Evolutionary conservation across 2,797 vertebrate species (phyloP), one percentile per base, ranked within the genome.

Genomic region (Crypturellus tataupa): DNA sequence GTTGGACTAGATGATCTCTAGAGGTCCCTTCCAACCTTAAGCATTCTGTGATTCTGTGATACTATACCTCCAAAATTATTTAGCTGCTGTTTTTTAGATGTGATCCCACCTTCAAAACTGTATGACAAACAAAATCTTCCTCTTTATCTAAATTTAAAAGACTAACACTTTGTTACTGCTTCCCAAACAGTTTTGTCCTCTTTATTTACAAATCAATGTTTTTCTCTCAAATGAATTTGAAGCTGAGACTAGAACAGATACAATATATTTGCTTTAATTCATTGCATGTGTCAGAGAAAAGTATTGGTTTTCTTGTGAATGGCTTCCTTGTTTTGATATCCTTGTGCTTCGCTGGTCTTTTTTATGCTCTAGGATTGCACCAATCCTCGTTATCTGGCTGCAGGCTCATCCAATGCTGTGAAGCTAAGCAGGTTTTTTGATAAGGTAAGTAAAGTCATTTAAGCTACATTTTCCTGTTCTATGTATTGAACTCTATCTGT

Each of bases 371-470:
- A 99, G 99, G 99, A 99, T 94, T 99, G 98, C 96, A 99, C 99
- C 90, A 99, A 98, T 97, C 98, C 99, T 10, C 98, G 99, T 17
- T 99, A 99, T 93, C 97, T 99, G 53, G 99, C 99, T 91, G 99
- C 99, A 83, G 99, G 99, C 49, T 99, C 99, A 27, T 99, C 99
- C 85, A 99, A 99, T 88, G 99, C 99, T 87, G 99, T 99, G 94
- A 99, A 99, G 96, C 98, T 99, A 29, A 99, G 99, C 97, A 98
- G 99, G 85, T 99, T 99, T 96, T 99, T 99, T 98, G 99, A 99
- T 98, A 99, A 99, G 98, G 99, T 99, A 97, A 98, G 49, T 77
- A 37, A 76, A 46, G 62, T 83, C 40, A 47, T 1, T 73, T 27
- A 87, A 59, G 44, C 47, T 7, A 16, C 46, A 14, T 35, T 83